Base-by-base conservation (phyloP, 2,888 invertebrate species). In the Harpalus rubripes region DNA sequence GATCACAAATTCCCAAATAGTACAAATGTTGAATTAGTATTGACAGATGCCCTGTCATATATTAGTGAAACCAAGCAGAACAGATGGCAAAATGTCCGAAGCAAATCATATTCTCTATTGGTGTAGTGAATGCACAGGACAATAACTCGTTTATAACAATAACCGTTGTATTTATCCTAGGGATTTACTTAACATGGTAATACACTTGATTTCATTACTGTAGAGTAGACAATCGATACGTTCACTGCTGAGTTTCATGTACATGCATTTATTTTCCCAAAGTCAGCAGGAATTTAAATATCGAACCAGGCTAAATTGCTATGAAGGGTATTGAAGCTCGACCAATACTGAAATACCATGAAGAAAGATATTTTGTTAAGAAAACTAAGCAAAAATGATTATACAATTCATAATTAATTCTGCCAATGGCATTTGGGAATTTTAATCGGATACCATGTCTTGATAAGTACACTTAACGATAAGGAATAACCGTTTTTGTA, bases 111-210 rank as follows among this genome's bases (percentile, higher is more conserved):
- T 74, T 74, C 44, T 41, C 12, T 16, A 74, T 22, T 52, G 16
- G 44, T 41, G 18, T 8, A 74, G 22, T 52, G 16, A 44, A 41
- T 44, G 44, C 18, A 1, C 44, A 10, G 72, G 44, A 74, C 72
- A 74, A 74, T 74, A 44, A 44, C 72, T 74, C 44, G 18, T 74
- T 74, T 68, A 18, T 74, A 44, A 44, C 44, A 44, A 44, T 74
- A 74, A 74, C 72, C 41, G 41, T 74, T 26, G 44, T 18, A 74
- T 74, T 74, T 74, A 44, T 44, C 44, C 18, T 74, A 18, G 18
- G 72, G 72, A 74, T 74, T 74, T 74, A 74, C 44, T 72, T 41
- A 74, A 41, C 18, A 18, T 41, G 44, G 72, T 44, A 44, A 74
- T 74, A 44, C 44, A 74, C 44, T 74, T 74, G 4, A 44, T 74